These are phyloP conservation scores for Glyptemys insculpta DNA, from an alignment of 2,797 vertebrate genomes.

Conservation along the genomic window DNA sequence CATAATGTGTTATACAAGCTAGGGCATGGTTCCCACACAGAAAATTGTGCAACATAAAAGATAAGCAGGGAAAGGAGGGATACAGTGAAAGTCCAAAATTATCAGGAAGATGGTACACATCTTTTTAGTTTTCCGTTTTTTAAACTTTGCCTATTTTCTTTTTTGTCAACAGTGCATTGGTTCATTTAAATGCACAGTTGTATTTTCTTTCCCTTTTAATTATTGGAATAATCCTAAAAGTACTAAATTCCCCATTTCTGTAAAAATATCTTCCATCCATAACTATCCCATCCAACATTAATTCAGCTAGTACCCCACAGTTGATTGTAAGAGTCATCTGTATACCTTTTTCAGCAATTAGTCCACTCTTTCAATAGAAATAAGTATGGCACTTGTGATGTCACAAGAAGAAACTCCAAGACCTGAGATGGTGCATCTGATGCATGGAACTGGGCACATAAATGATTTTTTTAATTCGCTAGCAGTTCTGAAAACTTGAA, in stretches of 20 bases:
- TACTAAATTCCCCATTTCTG: not conserved
- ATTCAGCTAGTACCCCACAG: not conserved
- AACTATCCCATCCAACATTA: not conserved
- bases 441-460: not conserved
- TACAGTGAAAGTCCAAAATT: not conserved
- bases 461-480: not conserved
- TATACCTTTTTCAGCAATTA: not conserved
- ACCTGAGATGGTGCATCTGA: not conserved
- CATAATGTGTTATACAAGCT: not conserved
- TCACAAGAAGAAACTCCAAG: not conserved
- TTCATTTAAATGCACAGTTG: not conserved
- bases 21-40: conserved; percentile 14
- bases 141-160: not conserved
- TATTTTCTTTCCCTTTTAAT: not conserved
- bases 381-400: not conserved
- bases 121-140: not conserved
- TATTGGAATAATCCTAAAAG: not conserved
- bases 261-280: not conserved
- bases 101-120: not conserved
- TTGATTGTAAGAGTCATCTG: not conserved
- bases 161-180: not conserved
- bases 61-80: conserved; percentile 27
- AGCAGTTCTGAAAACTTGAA: not conserved
- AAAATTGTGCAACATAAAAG: conserved; percentile 23
- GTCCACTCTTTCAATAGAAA: not conserved